Conservation (phyloP, 2,888 invertebrate genomes). For the Amorpha juglandis region DNA sequence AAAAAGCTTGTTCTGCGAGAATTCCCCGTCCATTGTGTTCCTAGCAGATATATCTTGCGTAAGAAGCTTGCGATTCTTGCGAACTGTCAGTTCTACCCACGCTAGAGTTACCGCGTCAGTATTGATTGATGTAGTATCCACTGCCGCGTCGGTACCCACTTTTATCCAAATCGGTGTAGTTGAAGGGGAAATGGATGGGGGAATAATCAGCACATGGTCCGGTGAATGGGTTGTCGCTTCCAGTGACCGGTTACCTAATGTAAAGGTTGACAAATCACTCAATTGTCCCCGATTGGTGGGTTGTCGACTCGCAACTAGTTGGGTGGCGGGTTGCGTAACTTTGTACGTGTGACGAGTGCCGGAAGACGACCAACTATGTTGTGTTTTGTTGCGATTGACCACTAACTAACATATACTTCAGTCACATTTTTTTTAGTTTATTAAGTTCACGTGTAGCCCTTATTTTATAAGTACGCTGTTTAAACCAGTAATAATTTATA, state of each 20-base stretch:
- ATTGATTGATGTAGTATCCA: constrained; percentile 70
- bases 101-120: constrained; percentile 64
- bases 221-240: constrained; percentile 53
- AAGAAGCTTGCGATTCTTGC: constrained; percentile 71
- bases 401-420: constrained; percentile 44
- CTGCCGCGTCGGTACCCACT: constrained; percentile 62
- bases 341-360: constrained; percentile 71
- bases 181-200: constrained; percentile 61
- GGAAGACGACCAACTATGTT: constrained; percentile 76
- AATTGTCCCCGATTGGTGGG: constrained; percentile 73
- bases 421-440: constrained; percentile 26
- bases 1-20: constrained; percentile 80
- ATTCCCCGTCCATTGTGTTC: constrained; percentile 80
- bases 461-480: neutral
- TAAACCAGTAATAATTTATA: constrained; percentile 20
- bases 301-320: constrained; percentile 64
- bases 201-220: constrained; percentile 42
- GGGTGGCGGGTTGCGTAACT: constrained; percentile 73
- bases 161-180: constrained; percentile 60
- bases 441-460: neutral
- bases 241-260: constrained; percentile 68
- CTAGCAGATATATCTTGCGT: constrained; percentile 80
- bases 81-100: constrained; percentile 70
- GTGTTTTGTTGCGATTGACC: constrained; percentile 73
- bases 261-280: constrained; percentile 82